Base-by-base conservation (phyloP, 1,140 invertebrate genomes). In the Aphidius gifuensis region DNA sequence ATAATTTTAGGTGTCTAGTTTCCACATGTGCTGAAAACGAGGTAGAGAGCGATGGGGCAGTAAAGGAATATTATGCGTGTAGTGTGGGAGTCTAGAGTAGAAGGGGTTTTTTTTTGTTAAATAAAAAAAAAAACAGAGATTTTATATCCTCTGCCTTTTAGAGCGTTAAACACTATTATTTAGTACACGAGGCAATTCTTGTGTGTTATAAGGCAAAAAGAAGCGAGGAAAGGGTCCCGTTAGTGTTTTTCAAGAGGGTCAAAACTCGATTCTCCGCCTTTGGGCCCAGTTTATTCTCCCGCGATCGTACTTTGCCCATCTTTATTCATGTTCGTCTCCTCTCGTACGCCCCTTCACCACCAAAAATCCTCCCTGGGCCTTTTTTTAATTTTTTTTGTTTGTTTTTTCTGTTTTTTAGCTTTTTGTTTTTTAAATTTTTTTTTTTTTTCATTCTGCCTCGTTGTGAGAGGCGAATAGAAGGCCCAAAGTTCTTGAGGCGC, bases 191-290 rank as follows among this genome's bases (percentile, higher is more conserved):
- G 64, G 51, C 71, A 69, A 76, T 74, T 75, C 67, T 72, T 69
- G 53, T 38, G 43, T 55, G 70, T 76, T 75, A 74, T 67, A 67
- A 74, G 70, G 67, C 68, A 69, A 70, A 77, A 76, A 74, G 73
- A 77, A 77, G 73, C 71, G 71, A 73, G 64, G 73, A 77, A 62
- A 75, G 75, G 74, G 73, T 80, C 78, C 77, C 78, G 78, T 80
- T 80, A 79, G 75, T 71, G 68, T 23, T 23, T 23, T 23, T 23
- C 23, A 62, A 53, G 48, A 75, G 77, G 75, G 73, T 78, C 77
- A 78, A 78, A 76, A 74, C 71, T 74, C 68, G 68, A 73, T 67
- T 67, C 68, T 68, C 62, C 69, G 68, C 69, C 65, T 66, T 71
- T 68, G n/a, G 23, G 42, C 53, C 50, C 49, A 39, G 32, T 53